phyloP scores from a whole-genome alignment of 1,140 invertebrate species.

The Kradibia gibbosae region DNA sequence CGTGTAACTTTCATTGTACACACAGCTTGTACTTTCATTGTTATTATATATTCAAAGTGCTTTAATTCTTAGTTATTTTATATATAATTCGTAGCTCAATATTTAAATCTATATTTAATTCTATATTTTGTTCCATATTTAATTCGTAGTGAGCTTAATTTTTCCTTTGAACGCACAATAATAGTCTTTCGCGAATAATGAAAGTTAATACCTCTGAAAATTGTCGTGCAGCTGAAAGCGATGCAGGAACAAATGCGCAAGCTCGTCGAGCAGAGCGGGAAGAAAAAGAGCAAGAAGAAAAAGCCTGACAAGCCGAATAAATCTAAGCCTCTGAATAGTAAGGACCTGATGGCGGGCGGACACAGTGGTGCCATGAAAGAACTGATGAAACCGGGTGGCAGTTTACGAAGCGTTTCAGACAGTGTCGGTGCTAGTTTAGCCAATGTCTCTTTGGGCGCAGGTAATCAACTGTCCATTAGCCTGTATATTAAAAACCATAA shows the following conservation, averaged over 20 bases:
- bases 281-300: constrained; percentile 86
- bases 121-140: too few species aligned
- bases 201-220: constrained; percentile 7
- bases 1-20: too few species aligned
- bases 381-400: constrained; percentile 71
- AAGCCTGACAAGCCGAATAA: constrained; percentile 77
- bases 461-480: constrained; percentile 59
- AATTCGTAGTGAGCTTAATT: too few species aligned
- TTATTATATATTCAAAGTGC: too few species aligned
- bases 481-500: background rate
- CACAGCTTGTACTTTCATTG: too few species aligned
- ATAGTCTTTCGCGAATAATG: background rate
- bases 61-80: too few species aligned
- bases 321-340: constrained; percentile 74
- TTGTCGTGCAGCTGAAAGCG: constrained; percentile 77
- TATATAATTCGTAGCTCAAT: too few species aligned
- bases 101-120: too few species aligned
- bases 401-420: constrained; percentile 70
- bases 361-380: constrained; percentile 72
- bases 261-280: constrained; percentile 86
- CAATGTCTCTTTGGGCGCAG: constrained; percentile 72
- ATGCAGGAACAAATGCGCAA: constrained; percentile 95
- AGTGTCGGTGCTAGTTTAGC: constrained; percentile 75
- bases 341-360: constrained; percentile 69
- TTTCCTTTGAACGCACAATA: too few species aligned